Base-by-base conservation (phyloP, 2,113 vertebrate species). In the Rafetus swinhoei region DNA sequence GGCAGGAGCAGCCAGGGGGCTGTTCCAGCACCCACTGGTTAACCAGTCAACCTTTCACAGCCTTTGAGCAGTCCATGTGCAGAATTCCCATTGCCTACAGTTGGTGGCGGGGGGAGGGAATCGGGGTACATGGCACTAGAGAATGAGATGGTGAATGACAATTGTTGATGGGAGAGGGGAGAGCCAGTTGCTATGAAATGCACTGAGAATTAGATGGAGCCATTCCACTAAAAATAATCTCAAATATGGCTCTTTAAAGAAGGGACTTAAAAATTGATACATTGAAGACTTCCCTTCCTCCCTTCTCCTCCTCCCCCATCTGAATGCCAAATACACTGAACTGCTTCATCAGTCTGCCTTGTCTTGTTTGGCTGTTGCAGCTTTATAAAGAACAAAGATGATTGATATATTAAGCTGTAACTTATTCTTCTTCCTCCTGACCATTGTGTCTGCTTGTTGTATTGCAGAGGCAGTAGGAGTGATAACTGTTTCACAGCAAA, bases 241-340 rank as follows among this genome's bases (percentile, higher is more conserved):
- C 1, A 0, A 77, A 57, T 77, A 2, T 1, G n/a, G 85, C 0
- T 2, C 4, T 55, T 79, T 82, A 0, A 56, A 32, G 80, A 79
- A 45, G 87, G 82, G 56, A 0, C 39, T 32, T 4, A 3, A 1
- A n/a, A 3, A 8, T 13, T 39, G 86, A 24, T 45, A 76, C 14
- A 24, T 27, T 39, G 8, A 55, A 72, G 62, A 92, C 77, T 13
- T 0, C 81, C 15, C 39, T 55, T 79, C 35, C 54, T 1, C n/a
- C 2, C 11, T 86, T 50, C 3, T 54, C 52, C 3, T 54, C 52
- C 2, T 82, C 11, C 79, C 54, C 21, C 8, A 4, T 79, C 29
- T 7, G 52, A 32, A 76, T 69, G 79, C 80, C 88, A 76, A 76
- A 88, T 69, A 9, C 87, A 11, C 35, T 1, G 21, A 45, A 39